Conservation (phyloP, 2,888 invertebrate genomes). For the Amblyteles armatorius region DNA sequence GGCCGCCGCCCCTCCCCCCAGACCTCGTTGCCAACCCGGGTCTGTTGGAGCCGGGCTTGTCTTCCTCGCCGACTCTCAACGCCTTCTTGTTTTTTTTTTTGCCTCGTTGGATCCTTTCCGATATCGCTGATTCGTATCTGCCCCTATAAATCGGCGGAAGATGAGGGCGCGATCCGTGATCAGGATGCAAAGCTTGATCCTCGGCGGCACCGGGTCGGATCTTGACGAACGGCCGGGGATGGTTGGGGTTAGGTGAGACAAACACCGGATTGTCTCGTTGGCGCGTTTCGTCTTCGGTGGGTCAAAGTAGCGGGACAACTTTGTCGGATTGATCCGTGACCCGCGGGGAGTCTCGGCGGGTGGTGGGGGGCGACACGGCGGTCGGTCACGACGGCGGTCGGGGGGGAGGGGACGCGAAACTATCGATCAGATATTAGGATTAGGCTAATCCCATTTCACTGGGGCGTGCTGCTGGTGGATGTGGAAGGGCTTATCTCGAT, state of each 20-base stretch:
- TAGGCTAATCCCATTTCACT: slow-evolving; percentile 73
- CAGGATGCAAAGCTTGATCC: no score
- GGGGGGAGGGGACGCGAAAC: slow-evolving; percentile 62
- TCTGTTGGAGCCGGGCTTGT: background rate
- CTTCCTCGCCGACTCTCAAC: background rate
- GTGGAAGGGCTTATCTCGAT: slow-evolving; percentile 69
- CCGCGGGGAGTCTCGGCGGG: slow-evolving; percentile 6
- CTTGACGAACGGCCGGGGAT: no score
- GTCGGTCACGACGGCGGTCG: background rate
- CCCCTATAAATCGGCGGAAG: no score
- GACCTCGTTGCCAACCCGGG: background rate
- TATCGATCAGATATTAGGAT: slow-evolving; percentile 75
- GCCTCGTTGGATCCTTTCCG: no score
- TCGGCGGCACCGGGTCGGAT: no score
- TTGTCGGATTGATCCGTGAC: slow-evolving; percentile 17
- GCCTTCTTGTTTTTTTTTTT: background rate
- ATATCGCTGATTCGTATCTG: no score
- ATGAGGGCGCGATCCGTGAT: no score
- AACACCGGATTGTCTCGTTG: no score
- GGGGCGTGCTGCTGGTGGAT: slow-evolving; percentile 55
- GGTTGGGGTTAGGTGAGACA: no score
- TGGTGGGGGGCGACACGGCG: background rate
- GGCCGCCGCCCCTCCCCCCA: background rate
- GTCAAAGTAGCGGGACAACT: background rate
- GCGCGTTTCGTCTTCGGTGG: background rate